Base-by-base conservation (phyloP, 2,113 vertebrate species). In the Toxotes chatareus region DNA sequence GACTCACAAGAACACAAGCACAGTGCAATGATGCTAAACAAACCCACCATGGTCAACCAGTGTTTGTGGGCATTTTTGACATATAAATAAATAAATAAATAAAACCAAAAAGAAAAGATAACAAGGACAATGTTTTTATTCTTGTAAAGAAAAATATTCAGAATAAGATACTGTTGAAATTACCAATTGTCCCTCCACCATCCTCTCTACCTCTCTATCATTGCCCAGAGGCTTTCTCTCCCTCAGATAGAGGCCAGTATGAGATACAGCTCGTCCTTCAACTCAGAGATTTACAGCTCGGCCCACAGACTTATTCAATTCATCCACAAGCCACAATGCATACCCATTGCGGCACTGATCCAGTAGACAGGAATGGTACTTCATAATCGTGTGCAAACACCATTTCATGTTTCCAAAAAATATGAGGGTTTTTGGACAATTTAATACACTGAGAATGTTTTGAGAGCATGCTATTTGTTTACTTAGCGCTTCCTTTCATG, bases 261-360 rank as follows among this genome's bases (percentile, higher is more conserved):
- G 84, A 91, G 87, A 88, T 88, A 82, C 78, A 76, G 87, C 89
- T 91, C 71, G 88, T 94, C 93, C 94, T 95, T 94, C 92, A 93
- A 87, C 89, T 88, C 40, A 4, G 55, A 91, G 91, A 94, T 94
- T 93, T 94, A 93, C 90, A 88, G 88, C 84, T 55, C 79, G 66
- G 83, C 84, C 84, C 84, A 80, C 78, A 73, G 90, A 89, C 88
- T 90, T 93, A 91, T 93, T 94, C 88, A 91, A 86, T 93, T 92
- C 88, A 89, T 87, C 90, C 84, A 78, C 87, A 64, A 80, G 84
- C 85, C 85, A 91, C 92, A 91, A 90, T 91, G 90, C 86, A 63
- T 73, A 88, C 84, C 88, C 89, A 82, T 87, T 82, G 86, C 82
- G 61, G 82, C 75, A 78, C 74, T 76, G 84, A 92, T 87, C 73